Conservation (phyloP, 2,797 vertebrate species). For the Peromyscus aztecus region DNA sequence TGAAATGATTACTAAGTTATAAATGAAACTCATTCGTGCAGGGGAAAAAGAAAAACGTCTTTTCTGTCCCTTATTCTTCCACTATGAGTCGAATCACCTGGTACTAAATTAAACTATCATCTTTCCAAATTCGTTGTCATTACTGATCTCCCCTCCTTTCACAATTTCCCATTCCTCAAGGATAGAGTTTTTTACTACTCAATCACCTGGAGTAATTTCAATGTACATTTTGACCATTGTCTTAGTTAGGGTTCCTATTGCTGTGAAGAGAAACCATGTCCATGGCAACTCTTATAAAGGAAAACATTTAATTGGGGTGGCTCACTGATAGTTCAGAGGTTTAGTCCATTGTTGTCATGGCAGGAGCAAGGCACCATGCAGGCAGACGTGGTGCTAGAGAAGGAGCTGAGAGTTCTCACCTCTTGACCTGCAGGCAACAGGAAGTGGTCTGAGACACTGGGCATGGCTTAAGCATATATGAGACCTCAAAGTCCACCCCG, state of each 20-base stretch:
- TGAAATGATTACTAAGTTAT: conserved; percentile 42
- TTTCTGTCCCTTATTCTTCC: background rate
- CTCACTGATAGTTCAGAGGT: too few species aligned
- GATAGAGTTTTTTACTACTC: background rate
- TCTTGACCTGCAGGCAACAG: too few species aligned
- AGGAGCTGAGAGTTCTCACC: too few species aligned
- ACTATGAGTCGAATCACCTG: background rate
- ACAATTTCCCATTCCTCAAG: background rate
- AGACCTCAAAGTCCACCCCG: too few species aligned
- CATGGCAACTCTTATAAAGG: too few species aligned
- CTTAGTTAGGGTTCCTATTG: too few species aligned
- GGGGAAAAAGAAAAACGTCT: background rate
- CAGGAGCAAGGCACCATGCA: too few species aligned
- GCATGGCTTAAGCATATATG: too few species aligned
- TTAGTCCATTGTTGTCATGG: too few species aligned
- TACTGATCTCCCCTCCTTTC: background rate
- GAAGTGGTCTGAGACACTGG: background rate
- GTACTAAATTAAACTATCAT: background rate
- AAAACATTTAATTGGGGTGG: too few species aligned
- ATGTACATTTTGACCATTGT: background rate
- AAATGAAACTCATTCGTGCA: background rate
- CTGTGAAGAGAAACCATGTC: too few species aligned
- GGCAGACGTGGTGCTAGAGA: too few species aligned
- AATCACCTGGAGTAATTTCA: background rate
- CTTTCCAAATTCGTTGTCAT: background rate